phyloP scores from a whole-genome alignment of 2,888 invertebrate genomes.

The Nephrocerus scutellatus region DNA sequence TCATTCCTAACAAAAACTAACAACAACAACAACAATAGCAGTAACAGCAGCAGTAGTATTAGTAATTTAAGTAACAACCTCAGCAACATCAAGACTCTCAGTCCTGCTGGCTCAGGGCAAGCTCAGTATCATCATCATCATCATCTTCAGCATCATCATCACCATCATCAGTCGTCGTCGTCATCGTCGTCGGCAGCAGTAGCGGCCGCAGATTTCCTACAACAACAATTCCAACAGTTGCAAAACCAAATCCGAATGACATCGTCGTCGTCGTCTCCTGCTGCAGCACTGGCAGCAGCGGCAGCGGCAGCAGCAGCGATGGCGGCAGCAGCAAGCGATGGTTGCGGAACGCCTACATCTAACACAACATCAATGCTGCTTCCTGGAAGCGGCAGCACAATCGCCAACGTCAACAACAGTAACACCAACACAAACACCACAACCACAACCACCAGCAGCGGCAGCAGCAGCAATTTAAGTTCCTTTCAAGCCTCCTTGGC shows the following conservation, averaged over 20 bases:
- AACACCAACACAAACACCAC: constrained; percentile 19
- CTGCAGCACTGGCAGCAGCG: constrained; percentile 6
- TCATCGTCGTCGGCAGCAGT: constrained; percentile 31
- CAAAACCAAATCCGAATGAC: constrained; percentile 20
- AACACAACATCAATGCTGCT: neutral
- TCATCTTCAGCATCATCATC: too few relatives aligned
- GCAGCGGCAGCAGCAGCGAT: constrained; percentile 13
- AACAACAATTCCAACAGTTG: constrained; percentile 23
- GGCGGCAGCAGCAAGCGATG: constrained; percentile 7
- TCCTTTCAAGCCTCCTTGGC: constrained; percentile 42
- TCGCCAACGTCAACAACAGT: constrained; percentile 11
- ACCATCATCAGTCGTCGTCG: constrained; percentile 26
- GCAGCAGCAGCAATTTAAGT: constrained; percentile 25
- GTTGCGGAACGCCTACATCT: neutral
- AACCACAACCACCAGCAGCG: constrained; percentile 7
- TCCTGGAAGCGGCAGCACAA: neutral
- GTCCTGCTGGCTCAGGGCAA: too few relatives aligned
- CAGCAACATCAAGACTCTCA: too few relatives aligned
- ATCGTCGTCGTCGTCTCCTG: constrained; percentile 14
- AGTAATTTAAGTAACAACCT: too few relatives aligned
- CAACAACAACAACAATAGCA: constrained; percentile 9
- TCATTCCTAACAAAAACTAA: constrained; percentile 31
- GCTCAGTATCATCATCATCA: too few relatives aligned
- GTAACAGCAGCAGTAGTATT: constrained; percentile 15
- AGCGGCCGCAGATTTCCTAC: constrained; percentile 20